Percentiles rank a stretch among this genome's conserved stretches.
Conservation (phyloP, 2,888 invertebrate species). For the Leptothorax acervorum region DNA sequence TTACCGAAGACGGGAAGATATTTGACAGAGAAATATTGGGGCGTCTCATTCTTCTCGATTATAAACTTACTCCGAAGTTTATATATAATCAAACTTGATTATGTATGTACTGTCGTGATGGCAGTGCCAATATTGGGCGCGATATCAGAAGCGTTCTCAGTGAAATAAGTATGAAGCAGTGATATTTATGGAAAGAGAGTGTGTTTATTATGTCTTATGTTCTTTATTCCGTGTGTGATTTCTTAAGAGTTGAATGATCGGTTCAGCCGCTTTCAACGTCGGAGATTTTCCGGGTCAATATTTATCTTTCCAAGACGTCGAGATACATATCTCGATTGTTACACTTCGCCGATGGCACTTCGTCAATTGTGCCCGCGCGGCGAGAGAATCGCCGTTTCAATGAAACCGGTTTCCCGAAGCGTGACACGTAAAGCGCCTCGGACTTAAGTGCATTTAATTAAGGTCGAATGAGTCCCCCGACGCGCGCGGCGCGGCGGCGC, state of each 20-base stretch:
- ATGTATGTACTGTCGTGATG: neutral
- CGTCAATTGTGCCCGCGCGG: neutral
- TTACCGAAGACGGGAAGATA: neutral
- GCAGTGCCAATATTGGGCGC: neutral
- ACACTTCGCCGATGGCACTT: neutral
- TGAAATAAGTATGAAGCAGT: neutral
- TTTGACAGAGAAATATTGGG: neutral
- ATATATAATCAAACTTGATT: neutral
- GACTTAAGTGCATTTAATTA: constrained; percentile 35
- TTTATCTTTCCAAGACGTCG: constrained; percentile 24
- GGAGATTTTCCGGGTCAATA: constrained; percentile 28
- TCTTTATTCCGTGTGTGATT: constrained; percentile 10
- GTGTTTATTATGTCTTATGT: neutral
- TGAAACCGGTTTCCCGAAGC: constrained; percentile 6
- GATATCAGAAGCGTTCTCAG: neutral
- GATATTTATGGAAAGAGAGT: neutral
- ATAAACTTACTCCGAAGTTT: neutral
- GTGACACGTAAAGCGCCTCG: constrained; percentile 11
- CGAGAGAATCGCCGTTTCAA: neutral
- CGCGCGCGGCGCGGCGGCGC: neutral
- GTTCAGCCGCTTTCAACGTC: neutral
- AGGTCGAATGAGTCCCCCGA: neutral
- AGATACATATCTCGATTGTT: constrained; percentile 12
- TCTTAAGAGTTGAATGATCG: constrained; percentile 20
- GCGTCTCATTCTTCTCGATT: neutral